phyloP scores from a whole-genome alignment of 1,140 invertebrate genomes.

The Habropoda laboriosa region DNA sequence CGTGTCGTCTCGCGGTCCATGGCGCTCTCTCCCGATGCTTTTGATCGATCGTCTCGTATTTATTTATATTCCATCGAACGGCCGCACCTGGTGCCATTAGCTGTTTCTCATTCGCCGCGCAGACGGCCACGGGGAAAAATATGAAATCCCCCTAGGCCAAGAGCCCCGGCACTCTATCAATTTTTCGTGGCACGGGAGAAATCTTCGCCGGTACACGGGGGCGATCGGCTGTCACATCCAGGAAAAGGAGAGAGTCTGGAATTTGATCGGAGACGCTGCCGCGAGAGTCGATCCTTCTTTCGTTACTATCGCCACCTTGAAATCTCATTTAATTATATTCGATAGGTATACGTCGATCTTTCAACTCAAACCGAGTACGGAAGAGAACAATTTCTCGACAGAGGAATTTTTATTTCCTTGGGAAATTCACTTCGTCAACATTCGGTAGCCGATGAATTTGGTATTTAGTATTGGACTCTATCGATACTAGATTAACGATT shows the following conservation, averaged over 20 bases:
- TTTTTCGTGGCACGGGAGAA: constrained; percentile 54
- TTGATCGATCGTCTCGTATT: constrained; percentile 72
- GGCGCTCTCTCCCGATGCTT: constrained; percentile 51
- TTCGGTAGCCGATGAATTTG: too few relatives aligned
- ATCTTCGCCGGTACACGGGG: constrained; percentile 51
- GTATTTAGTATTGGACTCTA: too few relatives aligned
- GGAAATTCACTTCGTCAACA: too few relatives aligned
- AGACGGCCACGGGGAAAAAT: constrained; percentile 40
- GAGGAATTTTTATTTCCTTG: too few relatives aligned
- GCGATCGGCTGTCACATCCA: constrained; percentile 55
- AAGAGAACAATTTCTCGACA: too few relatives aligned
- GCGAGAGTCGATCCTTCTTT: neutral
- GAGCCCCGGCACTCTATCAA: constrained; percentile 63
- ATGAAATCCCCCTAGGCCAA: constrained; percentile 48
- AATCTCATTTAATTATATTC: too few relatives aligned
- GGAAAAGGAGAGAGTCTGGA: constrained; percentile 19
- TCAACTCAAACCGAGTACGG: too few relatives aligned
- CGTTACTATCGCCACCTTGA: neutral
- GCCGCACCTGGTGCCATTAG: constrained; percentile 68
- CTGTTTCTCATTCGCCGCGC: constrained; percentile 58
- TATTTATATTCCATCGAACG: constrained; percentile 71
- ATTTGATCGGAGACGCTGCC: constrained; percentile 19
- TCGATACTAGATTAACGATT: too few relatives aligned
- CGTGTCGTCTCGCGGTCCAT: constrained; percentile 57
- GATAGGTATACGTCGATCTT: too few relatives aligned